phyloP scores from a whole-genome alignment of 2,888 invertebrate species.

The Dynastes grantii region DNA sequence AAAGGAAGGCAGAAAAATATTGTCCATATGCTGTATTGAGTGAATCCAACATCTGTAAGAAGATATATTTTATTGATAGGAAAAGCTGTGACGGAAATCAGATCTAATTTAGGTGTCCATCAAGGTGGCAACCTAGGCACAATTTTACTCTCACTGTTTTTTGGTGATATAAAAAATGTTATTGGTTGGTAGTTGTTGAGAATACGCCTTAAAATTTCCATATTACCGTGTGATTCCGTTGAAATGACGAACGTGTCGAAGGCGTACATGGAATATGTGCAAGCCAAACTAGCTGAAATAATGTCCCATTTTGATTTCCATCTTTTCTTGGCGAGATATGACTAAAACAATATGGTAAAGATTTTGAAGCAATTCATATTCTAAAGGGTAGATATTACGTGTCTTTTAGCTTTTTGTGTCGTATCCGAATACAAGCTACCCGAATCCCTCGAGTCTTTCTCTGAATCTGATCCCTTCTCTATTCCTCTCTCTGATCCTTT shows the following conservation, averaged over 20 bases:
- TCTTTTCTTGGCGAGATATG: background rate
- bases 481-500: background rate
- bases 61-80: background rate
- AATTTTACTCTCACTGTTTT: no score
- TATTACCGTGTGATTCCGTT: slow-evolving; percentile 18
- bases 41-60: slow-evolving; percentile 48
- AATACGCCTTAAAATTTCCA: background rate
- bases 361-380: no score
- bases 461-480: no score
- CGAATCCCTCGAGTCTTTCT: background rate
- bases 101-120: no score
- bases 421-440: slow-evolving; percentile 3
- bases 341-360: slow-evolving; percentile 8
- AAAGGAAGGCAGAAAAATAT: slow-evolving; percentile 55
- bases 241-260: slow-evolving; percentile 29
- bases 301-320: slow-evolving; percentile 49
- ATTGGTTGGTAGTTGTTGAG: background rate
- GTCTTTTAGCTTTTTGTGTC: background rate
- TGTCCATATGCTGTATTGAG: slow-evolving; percentile 49
- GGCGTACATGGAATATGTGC: slow-evolving; percentile 39
- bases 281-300: slow-evolving; percentile 39
- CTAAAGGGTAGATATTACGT: background rate
- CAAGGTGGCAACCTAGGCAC: no score
- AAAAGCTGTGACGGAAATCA: no score
- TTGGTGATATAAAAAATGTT: background rate